Evolutionary conservation across 1,140 invertebrate species (phyloP).

Genomic region (Drosophila novamexicana): DNA sequence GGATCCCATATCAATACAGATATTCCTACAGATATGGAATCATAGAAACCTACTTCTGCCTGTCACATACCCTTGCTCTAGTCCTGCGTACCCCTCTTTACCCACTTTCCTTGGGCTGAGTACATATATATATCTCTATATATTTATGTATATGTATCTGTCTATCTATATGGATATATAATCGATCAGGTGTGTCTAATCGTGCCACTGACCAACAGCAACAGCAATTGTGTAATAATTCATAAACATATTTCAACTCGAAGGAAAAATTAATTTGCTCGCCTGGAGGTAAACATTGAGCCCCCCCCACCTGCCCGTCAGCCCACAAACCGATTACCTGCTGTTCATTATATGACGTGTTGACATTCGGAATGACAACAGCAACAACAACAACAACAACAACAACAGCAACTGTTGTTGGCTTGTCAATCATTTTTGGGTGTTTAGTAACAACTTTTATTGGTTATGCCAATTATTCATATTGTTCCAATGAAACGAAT

Average conservation of each 20-base stretch:
- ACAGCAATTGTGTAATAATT: conserved; percentile 76
- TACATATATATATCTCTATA: not conserved
- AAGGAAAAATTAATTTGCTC: conserved; percentile 72
- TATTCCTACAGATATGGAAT: too few relatives aligned
- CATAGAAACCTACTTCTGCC: too few relatives aligned
- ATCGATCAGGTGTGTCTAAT: conserved; percentile 73
- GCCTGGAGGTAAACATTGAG: conserved; percentile 37
- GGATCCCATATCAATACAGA: too few relatives aligned
- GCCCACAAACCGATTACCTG: conserved; percentile 14
- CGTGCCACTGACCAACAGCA: conserved; percentile 5
- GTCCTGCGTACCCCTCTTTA: too few relatives aligned
- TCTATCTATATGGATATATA: conserved; percentile 33
- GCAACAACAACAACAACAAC: conserved; percentile 51
- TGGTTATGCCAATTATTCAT: conserved; percentile 76
- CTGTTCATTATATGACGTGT: conserved; percentile 72
- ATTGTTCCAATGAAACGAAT: conserved; percentile 68
- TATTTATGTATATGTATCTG: not conserved
- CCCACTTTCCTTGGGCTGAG: too few relatives aligned
- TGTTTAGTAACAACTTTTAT: conserved; percentile 66
- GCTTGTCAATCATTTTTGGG: conserved; percentile 72
- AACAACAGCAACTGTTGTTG: conserved; percentile 18
- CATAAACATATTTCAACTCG: conserved; percentile 79
- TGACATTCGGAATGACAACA: conserved; percentile 76
- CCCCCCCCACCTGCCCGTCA: not conserved
- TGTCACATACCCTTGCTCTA: too few relatives aligned